These are phyloP conservation scores for Leptopilina boulardi DNA, from an alignment of 1,140 invertebrate species.

Conservation along the genomic window DNA sequence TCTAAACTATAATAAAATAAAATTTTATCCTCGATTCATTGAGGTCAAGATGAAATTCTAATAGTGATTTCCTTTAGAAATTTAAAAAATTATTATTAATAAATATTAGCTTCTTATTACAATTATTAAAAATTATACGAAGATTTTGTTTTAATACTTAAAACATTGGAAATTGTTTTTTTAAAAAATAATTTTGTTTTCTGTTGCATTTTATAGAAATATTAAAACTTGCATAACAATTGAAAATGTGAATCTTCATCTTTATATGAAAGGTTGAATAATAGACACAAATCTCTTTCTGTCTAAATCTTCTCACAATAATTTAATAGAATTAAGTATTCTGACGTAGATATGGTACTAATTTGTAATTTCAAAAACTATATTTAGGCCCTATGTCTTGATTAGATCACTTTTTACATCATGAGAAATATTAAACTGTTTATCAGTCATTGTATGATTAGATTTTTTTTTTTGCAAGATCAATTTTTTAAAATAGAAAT, in stretches of 20 bases:
- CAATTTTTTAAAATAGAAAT: no score
- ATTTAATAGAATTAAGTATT: conserved; percentile 15
- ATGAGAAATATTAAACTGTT: neutral
- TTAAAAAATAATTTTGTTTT: neutral
- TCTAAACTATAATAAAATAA: neutral
- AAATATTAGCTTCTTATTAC: no score
- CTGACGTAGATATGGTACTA: neutral
- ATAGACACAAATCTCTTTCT: neutral
- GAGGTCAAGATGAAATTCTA: neutral
- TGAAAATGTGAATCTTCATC: neutral
- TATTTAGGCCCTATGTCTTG: neutral
- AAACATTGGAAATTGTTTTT: neutral
- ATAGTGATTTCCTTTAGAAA: neutral
- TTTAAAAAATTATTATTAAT: no score
- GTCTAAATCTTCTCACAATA: neutral
- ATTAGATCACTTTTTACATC: neutral
- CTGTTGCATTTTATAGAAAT: neutral
- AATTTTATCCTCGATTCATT: neutral
- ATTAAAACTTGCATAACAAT: neutral
- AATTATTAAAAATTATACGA: no score
- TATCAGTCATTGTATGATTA: neutral
- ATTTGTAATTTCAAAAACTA: neutral
- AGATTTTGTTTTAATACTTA: no score
- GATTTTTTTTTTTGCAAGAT: no score
- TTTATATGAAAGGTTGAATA: neutral